A percentile compares a stretch with the other conserved stretches of the same genome.
These are phyloP conservation scores for Haemorhous mexicanus DNA, from an alignment of 2,113 vertebrate species.

Conservation along the genomic window DNA sequence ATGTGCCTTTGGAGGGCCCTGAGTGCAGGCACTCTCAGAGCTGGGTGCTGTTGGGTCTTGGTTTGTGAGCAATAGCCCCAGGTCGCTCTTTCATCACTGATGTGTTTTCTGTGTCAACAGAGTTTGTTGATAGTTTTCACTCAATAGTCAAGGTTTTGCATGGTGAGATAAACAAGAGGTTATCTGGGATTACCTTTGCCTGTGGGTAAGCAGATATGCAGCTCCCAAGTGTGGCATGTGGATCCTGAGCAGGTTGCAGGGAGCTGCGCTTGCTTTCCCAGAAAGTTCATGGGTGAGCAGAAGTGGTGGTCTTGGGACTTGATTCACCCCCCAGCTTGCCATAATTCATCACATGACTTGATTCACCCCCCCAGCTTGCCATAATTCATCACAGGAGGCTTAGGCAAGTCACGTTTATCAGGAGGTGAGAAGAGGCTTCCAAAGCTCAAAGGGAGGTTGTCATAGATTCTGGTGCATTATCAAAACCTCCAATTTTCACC, in stretches of 20 bases:
- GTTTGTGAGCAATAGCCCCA: not conserved
- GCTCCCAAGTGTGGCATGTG: not conserved
- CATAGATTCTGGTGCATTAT: not conserved
- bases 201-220: not conserved
- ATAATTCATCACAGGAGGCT: not conserved
- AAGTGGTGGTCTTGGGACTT: not conserved
- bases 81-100: rapidly evolving
- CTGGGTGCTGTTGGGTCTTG: rapidly evolving
- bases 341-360: not conserved
- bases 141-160: not conserved
- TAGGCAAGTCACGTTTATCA: not conserved
- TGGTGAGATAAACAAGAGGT: not conserved
- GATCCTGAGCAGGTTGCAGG: not conserved
- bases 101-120: not conserved
- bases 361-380: not conserved
- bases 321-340: not conserved
- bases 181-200: not conserved
- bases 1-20: not conserved
- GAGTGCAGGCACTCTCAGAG: rapidly evolving
- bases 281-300: not conserved
- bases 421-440: not conserved
- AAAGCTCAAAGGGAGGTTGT: not conserved
- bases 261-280: not conserved
- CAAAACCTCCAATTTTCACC: not conserved
- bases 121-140: not conserved